Percentiles rank a stretch among this genome's conserved stretches.
Evolutionary conservation across 1,140 invertebrate genomes (phyloP).

Genomic region (Dufourea novaeangliae): DNA sequence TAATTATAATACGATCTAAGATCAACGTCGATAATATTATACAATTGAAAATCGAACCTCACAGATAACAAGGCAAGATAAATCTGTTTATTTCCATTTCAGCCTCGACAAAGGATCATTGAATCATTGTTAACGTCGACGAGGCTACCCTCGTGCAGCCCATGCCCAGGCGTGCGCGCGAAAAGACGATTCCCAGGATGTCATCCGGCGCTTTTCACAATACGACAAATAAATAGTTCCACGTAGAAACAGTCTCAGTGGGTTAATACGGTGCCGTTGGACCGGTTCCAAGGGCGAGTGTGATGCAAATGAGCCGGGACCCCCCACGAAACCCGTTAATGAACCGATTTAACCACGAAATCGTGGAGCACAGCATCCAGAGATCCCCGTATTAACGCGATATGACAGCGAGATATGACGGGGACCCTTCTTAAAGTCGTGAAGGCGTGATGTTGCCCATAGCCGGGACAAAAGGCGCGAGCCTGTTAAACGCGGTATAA

Average conservation of each 20-base stretch:
- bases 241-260: constrained; percentile 47
- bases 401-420: constrained; percentile 46
- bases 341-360: constrained; percentile 81
- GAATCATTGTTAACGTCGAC: no score
- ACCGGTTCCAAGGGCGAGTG: constrained; percentile 73
- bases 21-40: no score
- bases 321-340: constrained; percentile 78
- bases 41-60: no score
- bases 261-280: constrained; percentile 54
- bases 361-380: constrained; percentile 62
- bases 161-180: no score
- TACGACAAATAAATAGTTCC: constrained; percentile 52
- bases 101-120: no score
- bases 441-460: constrained; percentile 58
- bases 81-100: no score
- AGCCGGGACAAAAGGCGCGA: constrained; percentile 42
- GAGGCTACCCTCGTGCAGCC: no score
- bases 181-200: constrained; percentile 37
- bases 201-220: constrained; percentile 21
- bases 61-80: no score
- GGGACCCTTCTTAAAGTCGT: constrained; percentile 26
- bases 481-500: constrained; percentile 49
- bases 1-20: no score
- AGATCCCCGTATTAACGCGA: constrained; percentile 50
- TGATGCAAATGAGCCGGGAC: constrained; percentile 78